These are phyloP conservation scores for Pipistrellus kuhlii DNA, from an alignment of 2,797 vertebrate genomes.

Conservation along the genomic window DNA sequence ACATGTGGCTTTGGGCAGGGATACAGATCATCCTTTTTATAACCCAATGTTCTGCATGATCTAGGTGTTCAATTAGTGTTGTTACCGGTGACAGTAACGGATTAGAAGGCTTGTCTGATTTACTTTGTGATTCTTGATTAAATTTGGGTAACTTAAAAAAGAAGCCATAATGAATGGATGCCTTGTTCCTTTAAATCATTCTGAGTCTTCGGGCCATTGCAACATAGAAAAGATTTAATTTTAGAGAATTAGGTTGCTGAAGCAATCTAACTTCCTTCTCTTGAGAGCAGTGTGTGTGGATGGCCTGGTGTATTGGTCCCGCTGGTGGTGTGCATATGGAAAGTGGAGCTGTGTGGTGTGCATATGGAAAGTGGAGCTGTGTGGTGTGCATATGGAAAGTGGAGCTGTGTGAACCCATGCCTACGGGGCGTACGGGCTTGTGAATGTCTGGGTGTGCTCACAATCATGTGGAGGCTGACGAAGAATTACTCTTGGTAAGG, in stretches of 20 bases:
- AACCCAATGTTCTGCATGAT: background rate
- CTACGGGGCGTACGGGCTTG: background rate
- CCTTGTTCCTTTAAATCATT: conserved; percentile 55
- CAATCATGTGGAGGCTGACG: background rate
- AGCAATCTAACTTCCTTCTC: conserved; percentile 50
- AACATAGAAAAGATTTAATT: conserved; percentile 63
- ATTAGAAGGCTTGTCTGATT: conserved; percentile 52
- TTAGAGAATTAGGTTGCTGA: conserved; percentile 45
- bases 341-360: too few species aligned
- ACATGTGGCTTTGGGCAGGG: background rate
- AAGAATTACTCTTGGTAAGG: background rate
- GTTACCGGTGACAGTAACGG: background rate
- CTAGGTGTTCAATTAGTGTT: conserved; percentile 41
- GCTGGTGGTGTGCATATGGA: rapidly evolving
- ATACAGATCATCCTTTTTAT: conserved; percentile 11
- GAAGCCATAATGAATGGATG: conserved; percentile 9
- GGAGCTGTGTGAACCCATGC: background rate
- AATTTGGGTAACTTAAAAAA: conserved; percentile 65
- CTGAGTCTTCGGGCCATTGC: background rate
- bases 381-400: background rate
- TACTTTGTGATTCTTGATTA: conserved; percentile 69
- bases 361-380: background rate
- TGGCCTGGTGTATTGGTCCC: background rate
- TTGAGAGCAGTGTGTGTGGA: background rate
- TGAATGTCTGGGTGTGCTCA: background rate